phyloP scores from a whole-genome alignment of 2,797 vertebrate species.

The Anableps anableps region DNA sequence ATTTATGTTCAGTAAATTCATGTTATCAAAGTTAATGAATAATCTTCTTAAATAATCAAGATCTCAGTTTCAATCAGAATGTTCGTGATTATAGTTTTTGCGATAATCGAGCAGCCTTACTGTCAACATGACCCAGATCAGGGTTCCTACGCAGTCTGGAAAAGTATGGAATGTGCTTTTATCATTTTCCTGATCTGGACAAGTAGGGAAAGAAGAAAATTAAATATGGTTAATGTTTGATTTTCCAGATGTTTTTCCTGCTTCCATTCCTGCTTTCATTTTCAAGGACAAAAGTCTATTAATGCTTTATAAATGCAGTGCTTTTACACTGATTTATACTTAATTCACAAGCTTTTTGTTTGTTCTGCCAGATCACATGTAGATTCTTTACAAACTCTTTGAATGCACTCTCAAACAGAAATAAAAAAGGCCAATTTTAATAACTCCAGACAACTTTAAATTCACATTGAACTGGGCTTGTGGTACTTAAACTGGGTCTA shows the following conservation, averaged over 20 bases:
- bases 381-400: background rate
- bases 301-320: background rate
- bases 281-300: background rate
- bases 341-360: background rate
- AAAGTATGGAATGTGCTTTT: background rate
- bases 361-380: background rate
- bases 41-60: too few species aligned
- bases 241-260: background rate
- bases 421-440: background rate
- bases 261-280: background rate
- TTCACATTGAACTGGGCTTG: background rate
- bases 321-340: background rate
- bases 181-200: background rate
- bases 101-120: too few species aligned
- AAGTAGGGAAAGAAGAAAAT: background rate
- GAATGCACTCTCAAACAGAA: background rate
- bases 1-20: too few species aligned
- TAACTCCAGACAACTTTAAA: background rate
- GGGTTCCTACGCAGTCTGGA: background rate
- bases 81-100: too few species aligned
- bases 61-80: too few species aligned
- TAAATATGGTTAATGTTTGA: background rate
- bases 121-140: too few species aligned
- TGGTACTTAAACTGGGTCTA: background rate
- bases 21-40: too few species aligned